Evolutionary conservation across 2,797 vertebrate genomes (phyloP).

Genomic region (Chloroceryle inda): DNA sequence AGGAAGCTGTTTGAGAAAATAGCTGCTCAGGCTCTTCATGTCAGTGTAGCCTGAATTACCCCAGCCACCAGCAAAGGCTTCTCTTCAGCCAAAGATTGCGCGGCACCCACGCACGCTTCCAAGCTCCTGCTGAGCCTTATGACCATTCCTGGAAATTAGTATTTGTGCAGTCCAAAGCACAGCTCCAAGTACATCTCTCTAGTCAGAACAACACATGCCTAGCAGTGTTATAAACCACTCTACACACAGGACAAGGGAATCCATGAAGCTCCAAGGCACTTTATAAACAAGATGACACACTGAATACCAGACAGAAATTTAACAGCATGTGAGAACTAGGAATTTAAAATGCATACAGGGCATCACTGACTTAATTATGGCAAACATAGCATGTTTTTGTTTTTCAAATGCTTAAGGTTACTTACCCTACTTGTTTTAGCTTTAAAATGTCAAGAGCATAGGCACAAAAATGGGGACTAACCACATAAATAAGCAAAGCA

Average conservation of each 20-base stretch:
- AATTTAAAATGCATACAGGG: slow-evolving; percentile 3
- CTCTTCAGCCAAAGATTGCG: neutral
- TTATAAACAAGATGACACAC: slow-evolving; percentile 8
- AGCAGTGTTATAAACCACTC: neutral
- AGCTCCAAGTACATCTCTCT: slow-evolving; percentile 3
- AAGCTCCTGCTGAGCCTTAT: slow-evolving; percentile 16
- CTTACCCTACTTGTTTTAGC: neutral
- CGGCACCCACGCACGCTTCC: neutral
- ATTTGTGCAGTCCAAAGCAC: neutral
- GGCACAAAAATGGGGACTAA: neutral
- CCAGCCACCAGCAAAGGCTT: neutral
- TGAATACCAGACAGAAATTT: neutral
- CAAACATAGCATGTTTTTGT: neutral
- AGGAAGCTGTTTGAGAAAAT: neutral
- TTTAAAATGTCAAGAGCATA: neutral
- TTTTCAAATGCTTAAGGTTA: neutral
- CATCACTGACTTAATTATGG: neutral
- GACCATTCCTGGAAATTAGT: slow-evolving; percentile 53
- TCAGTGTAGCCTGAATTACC: neutral
- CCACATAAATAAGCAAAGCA: neutral
- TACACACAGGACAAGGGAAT: neutral
- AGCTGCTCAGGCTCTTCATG: neutral
- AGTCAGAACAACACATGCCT: neutral
- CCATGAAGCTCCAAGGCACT: slow-evolving; percentile 2
- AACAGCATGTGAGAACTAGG: neutral